Evolutionary conservation across 2,113 vertebrate genomes (phyloP), one percentile per base, ranked within the genome.

Genomic region (Aix galericulata): DNA sequence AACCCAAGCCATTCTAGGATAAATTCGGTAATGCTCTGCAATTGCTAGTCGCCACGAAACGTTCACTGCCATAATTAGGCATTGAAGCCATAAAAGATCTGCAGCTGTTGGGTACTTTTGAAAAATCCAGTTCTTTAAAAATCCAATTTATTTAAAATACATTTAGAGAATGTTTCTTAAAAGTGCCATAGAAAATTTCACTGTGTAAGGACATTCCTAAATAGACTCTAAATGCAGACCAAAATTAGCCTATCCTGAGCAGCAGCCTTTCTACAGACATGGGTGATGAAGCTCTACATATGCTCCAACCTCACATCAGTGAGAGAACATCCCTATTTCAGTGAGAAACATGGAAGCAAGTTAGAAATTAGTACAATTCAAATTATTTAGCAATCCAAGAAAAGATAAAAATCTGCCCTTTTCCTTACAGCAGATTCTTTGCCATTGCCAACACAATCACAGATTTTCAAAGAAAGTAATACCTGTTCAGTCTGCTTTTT

Each of bases 401-500:
- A 11, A 56, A 64, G 58, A 26, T 52, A 34, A 40, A 69, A 48
- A n/a, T 2, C 32, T 59, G 16, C 13, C 50, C 52, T 27, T 74
- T 78, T 88, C 56, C 72, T 90, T 88, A 32, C 9, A 13, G 64
- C 21, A 77, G 29, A 52, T 72, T 78, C 42, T 14, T 72, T 89
- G 50, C 76, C 68, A 53, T 36, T 93, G 76, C 60, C 52, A 92
- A 91, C 27, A 52, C 38, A 48, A 89, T 82, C 55, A 83, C 62
- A 84, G 62, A 75, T 77, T 88, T 86, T 69, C 66, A 48, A 81
- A 89, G 58, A 26, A 79, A 77, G 67, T 69, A 52, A 76, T 82
- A 6, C 55, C 76, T 95, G 94, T 73, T 72, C 74, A 88, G 38
- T 60, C 36, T 79, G 44, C 44, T 66, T 96, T 91, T 95, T 96